Percentiles rank a stretch among this genome's conserved stretches.
phyloP scores from a whole-genome alignment of 1,140 invertebrate species.

The Drosophila albomicans region DNA sequence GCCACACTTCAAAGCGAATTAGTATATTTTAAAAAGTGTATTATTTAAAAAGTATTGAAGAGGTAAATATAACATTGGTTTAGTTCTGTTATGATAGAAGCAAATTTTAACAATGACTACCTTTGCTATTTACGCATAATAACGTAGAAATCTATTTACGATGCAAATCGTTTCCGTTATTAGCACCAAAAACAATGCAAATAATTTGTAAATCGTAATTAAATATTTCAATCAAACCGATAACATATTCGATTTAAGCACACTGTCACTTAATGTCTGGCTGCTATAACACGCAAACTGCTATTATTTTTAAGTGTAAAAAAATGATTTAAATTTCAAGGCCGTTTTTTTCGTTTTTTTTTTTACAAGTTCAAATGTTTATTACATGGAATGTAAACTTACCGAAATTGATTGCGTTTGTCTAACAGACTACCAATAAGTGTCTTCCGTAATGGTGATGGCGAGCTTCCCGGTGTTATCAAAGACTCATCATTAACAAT shows the following conservation, averaged over 20 bases:
- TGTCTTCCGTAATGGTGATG: constrained; percentile 47
- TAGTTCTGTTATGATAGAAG: no score
- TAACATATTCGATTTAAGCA: background rate
- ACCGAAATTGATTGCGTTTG: constrained; percentile 72
- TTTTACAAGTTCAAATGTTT: background rate
- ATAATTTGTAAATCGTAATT: no score
- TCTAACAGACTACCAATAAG: constrained; percentile 50
- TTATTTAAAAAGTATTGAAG: no score
- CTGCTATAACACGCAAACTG: constrained; percentile 13
- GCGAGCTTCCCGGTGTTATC: constrained; percentile 36
- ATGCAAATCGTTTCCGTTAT: no score
- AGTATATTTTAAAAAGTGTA: no score
- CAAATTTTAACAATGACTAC: no score
- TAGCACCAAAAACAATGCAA: no score
- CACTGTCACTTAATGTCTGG: background rate
- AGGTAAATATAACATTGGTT: no score
- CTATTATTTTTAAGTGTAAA: constrained; percentile 5
- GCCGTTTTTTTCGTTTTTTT: background rate
- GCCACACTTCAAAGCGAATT: no score
- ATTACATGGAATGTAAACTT: constrained; percentile 21
- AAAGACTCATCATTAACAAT: constrained; percentile 33
- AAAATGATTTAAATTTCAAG: constrained; percentile 9
- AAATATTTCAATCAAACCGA: background rate
- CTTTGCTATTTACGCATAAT: no score
- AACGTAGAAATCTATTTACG: no score